phyloP scores from a whole-genome alignment of 2,888 invertebrate species.

The Drosophila mayaguana region DNA sequence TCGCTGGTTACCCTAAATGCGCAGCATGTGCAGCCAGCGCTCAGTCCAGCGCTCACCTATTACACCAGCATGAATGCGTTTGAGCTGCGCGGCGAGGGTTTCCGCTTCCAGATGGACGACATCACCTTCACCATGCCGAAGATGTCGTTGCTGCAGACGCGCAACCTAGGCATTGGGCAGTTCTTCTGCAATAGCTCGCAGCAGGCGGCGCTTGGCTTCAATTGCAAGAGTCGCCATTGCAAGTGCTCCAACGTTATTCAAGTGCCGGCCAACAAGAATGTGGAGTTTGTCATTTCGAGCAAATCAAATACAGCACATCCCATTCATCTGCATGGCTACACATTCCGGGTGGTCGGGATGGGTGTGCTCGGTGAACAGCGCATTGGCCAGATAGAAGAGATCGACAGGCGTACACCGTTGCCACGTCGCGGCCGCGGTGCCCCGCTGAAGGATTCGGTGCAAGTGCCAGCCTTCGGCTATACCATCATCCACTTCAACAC shows the following conservation, averaged over 20 bases:
- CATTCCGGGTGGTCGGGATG: conserved; percentile 83
- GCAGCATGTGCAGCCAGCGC: conserved; percentile 42
- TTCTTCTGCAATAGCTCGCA: conserved; percentile 80
- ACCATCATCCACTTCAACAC: conserved; percentile 80
- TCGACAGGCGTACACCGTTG: conserved; percentile 75
- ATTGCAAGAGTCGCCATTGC: conserved; percentile 77
- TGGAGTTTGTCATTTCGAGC: conserved; percentile 80
- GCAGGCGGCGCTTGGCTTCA: conserved; percentile 69
- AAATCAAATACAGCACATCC: conserved; percentile 78
- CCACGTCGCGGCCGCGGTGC: conserved; percentile 71
- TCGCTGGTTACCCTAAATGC: conserved; percentile 71
- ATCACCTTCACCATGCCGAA: conserved; percentile 79
- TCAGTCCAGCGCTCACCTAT: conserved; percentile 60
- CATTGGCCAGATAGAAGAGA: conserved; percentile 78
- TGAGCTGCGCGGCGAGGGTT: conserved; percentile 56
- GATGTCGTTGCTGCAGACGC: conserved; percentile 78
- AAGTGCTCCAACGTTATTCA: conserved; percentile 82
- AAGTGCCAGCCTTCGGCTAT: conserved; percentile 81
- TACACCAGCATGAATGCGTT: conserved; percentile 81
- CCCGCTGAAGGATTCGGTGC: conserved; percentile 81
- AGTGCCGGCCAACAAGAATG: conserved; percentile 76
- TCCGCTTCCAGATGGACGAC: conserved; percentile 82
- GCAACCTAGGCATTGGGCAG: conserved; percentile 77
- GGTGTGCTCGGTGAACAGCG: conserved; percentile 78
- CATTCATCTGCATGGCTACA: conserved; percentile 82